Evolutionary conservation across 1,140 invertebrate species (phyloP).

Genomic region (Drosophila erecta): DNA sequence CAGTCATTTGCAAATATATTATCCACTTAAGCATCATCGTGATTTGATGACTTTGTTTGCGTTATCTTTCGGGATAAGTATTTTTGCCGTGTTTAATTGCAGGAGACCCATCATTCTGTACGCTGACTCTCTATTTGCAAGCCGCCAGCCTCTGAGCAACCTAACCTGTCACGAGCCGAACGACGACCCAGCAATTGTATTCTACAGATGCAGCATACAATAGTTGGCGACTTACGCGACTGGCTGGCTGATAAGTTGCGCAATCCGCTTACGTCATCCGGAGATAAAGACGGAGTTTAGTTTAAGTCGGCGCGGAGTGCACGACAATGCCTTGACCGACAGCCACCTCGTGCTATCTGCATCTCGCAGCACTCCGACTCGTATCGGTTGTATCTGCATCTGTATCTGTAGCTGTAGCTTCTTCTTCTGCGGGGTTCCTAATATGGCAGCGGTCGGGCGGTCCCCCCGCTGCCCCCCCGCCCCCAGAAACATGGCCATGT

Average conservation of each 20-base stretch:
- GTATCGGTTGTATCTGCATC: constrained; percentile 25
- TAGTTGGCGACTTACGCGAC: constrained; percentile 1
- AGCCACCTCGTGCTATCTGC: constrained; percentile 32
- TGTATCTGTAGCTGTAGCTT: constrained; percentile 38
- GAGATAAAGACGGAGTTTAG: not conserved
- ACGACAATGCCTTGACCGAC: constrained; percentile 52
- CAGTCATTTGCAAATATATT: constrained; percentile 3
- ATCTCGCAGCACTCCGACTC: constrained; percentile 10
- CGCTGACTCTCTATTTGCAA: constrained; percentile 4
- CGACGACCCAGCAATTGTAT: constrained; percentile 4
- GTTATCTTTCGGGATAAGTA: not conserved
- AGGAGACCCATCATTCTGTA: not conserved
- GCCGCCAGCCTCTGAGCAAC: not conserved
- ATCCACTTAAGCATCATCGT: not conserved
- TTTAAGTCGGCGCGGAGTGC: constrained; percentile 1
- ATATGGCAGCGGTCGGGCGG: constrained; percentile 41
- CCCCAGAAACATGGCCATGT: constrained; percentile 29
- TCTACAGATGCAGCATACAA: constrained; percentile 1
- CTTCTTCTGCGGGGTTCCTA: constrained; percentile 44
- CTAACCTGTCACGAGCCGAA: constrained; percentile 20
- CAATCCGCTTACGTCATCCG: constrained; percentile 35
- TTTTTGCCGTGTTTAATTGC: not conserved
- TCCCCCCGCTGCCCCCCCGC: too few species aligned
- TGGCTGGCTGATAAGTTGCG: constrained; percentile 34
- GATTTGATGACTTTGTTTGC: constrained; percentile 1